Base-by-base conservation (phyloP, 2,797 vertebrate species). In the Gallinago nigripennis region DNA sequence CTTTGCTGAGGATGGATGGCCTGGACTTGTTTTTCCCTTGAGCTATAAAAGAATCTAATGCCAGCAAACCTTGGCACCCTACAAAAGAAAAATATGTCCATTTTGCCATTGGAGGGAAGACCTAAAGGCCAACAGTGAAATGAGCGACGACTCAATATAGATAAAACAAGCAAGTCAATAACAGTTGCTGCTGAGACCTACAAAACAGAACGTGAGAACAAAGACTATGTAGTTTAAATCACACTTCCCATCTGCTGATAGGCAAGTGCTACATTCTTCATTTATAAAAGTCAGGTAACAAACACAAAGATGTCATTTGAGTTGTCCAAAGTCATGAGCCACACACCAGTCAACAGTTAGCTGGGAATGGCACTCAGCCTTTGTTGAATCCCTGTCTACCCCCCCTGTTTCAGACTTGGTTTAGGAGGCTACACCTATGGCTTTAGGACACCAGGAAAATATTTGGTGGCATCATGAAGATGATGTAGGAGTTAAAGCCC, bases 211-310 rank as follows among this genome's bases (percentile, higher is more conserved):
- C 51, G 24, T 15, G n/a, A 75, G 60, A 91, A 90, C 54, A 51
- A 81, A 81, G 58, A 21, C 77, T 24, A 65, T 1, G 15, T 4
- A 51, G 54, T 50, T 84, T n/a, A 90, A 94, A 88, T 63, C 53
- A 76, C 86, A 56, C 16, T 80, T 94, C 84, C 66, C 87, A 94
- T 79, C 85, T 84, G 53, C 63, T 77, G 87, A 84, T 72, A 83
- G 66, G 81, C 64, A 90, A 94, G 66, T 8, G 80, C 35, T 73
- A 65, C 33, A 77, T 75, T 88, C 73, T 60, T 79, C 64, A 72
- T 54, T 87, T 64, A 25, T 33, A 73, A 77, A 70, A 77, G 82
- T 54, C 73, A 88, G 4, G 64, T 23, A 37, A 57, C n/a, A 77
- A 64, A 61, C 41, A 87, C 64, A 78, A 64, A 94, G 72, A 71